Evolutionary conservation across 2,113 vertebrate species (phyloP).

Genomic region (Thamnophis sirtalis): DNA sequence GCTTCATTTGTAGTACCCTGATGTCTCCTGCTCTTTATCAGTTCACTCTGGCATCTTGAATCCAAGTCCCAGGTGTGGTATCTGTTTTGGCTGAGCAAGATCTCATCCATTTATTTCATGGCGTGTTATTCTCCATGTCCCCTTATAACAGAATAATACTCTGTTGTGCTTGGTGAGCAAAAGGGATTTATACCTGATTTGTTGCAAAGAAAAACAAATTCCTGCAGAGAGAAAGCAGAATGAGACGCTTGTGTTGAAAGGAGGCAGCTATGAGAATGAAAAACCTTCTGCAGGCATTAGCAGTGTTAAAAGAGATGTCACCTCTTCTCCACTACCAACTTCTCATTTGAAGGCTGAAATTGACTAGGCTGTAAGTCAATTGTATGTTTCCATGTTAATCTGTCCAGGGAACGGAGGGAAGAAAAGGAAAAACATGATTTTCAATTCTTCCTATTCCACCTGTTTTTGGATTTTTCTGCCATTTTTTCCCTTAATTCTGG

Average conservation of each 20-base stretch:
- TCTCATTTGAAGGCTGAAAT: neutral
- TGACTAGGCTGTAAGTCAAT: neutral
- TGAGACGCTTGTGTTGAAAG: neutral
- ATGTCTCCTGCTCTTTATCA: neutral
- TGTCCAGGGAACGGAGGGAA: neutral
- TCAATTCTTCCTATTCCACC: neutral
- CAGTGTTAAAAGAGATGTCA: neutral
- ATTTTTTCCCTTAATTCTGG: neutral
- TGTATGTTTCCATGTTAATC: neutral
- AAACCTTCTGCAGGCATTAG: neutral
- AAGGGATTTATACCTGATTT: neutral
- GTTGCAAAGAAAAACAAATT: constrained; percentile 6
- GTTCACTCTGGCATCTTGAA: neutral
- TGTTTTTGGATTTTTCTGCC: neutral
- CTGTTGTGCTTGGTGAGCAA: neutral
- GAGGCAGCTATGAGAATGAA: neutral
- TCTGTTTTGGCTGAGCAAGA: neutral
- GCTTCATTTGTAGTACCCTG: neutral
- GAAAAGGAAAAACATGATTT: neutral
- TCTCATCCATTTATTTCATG: neutral
- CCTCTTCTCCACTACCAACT: neutral
- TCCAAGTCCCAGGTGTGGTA: neutral
- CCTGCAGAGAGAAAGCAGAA: neutral
- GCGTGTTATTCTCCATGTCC: neutral
- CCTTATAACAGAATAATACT: constrained; percentile 43